Conservation (phyloP, 2,888 invertebrate species). For the Thymelicus sylvestris region DNA sequence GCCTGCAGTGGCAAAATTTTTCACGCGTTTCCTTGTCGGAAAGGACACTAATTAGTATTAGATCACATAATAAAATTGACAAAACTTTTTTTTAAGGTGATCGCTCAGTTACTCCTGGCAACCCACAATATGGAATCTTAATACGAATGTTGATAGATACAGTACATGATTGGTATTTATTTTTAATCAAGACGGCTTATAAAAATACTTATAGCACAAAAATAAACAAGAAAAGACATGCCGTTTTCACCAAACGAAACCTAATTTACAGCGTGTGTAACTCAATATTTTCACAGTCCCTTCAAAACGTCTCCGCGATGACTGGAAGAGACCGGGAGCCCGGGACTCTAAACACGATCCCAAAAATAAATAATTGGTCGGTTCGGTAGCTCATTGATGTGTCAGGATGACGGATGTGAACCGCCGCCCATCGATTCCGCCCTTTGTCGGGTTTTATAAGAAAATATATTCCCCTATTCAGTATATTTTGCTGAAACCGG, state of each 20-base stretch:
- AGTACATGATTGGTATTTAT: too few species aligned
- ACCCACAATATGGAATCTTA: too few species aligned
- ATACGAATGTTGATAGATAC: too few species aligned
- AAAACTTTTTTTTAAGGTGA: too few species aligned
- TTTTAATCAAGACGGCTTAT: too few species aligned
- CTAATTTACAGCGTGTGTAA: neutral
- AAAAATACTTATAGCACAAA: too few species aligned
- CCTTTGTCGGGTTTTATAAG: slow-evolving; percentile 29
- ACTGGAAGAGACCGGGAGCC: neutral
- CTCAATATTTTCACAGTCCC: slow-evolving; percentile 7
- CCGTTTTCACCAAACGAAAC: neutral
- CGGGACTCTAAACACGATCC: slow-evolving; percentile 12
- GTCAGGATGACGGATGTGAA: slow-evolving; percentile 29
- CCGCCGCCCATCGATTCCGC: slow-evolving; percentile 21
- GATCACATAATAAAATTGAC: too few species aligned
- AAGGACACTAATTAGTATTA: too few species aligned
- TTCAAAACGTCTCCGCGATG: slow-evolving; percentile 1
- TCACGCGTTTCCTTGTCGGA: too few species aligned
- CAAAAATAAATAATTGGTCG: slow-evolving; percentile 30
- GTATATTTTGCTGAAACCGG: slow-evolving; percentile 22
- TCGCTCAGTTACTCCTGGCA: too few species aligned
- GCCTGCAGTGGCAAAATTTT: too few species aligned
- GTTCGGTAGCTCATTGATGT: slow-evolving; percentile 32
- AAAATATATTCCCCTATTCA: slow-evolving; percentile 20
- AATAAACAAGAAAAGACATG: neutral